These are phyloP conservation scores for Microplitis manilae DNA, from an alignment of 2,888 invertebrate species.

Conservation along the genomic window DNA sequence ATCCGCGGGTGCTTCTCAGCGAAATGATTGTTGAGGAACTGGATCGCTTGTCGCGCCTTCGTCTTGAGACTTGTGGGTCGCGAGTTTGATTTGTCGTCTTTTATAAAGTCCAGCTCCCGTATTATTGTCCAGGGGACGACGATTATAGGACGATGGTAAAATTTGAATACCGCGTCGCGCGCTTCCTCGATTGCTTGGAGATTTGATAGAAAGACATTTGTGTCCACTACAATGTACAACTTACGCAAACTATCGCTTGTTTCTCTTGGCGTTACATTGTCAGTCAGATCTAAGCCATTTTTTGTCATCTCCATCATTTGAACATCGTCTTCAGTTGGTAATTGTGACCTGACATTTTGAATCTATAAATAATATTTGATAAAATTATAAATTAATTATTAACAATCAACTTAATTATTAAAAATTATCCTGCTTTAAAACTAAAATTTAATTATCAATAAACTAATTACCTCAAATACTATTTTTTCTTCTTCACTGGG, in stretches of 20 bases:
- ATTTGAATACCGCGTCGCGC: conserved; percentile 57
- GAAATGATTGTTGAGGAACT: conserved; percentile 64
- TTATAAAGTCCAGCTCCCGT: conserved; percentile 69
- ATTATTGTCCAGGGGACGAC: conserved; percentile 69
- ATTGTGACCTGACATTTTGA: neutral
- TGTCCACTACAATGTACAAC: conserved; percentile 69
- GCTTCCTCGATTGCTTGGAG: conserved; percentile 61
- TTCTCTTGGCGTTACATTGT: neutral
- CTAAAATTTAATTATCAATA: neutral
- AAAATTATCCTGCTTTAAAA: neutral
- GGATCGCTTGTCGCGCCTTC: conserved; percentile 64
- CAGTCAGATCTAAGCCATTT: conserved; percentile 50
- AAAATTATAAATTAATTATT: neutral
- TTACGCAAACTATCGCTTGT: conserved; percentile 21
- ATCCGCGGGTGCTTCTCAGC: conserved; percentile 63
- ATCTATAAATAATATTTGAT: neutral
- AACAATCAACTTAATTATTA: neutral
- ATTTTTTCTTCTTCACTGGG: conserved; percentile 66
- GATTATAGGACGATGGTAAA: conserved; percentile 61
- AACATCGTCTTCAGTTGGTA: neutral
- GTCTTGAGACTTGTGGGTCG: conserved; percentile 53
- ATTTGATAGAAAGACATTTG: conserved; percentile 69
- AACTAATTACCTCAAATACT: conserved; percentile 57
- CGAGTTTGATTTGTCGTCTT: conserved; percentile 58
- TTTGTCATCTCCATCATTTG: conserved; percentile 24